Base-by-base conservation (phyloP, 2,888 invertebrate genomes). In the Drosophila trichaetosa region DNA sequence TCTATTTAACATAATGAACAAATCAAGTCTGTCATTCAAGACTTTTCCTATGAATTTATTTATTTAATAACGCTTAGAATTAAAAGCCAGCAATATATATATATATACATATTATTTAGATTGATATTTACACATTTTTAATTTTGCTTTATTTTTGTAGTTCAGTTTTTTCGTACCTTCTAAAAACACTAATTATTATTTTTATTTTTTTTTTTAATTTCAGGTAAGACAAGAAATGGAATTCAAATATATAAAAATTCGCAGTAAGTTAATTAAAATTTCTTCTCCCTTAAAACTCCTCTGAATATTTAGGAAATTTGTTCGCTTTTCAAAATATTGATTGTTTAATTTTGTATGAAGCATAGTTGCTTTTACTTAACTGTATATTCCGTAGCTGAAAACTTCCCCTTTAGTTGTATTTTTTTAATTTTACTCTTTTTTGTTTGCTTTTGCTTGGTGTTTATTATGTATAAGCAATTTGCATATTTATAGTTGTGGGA, bases 401-500 rank as follows among this genome's bases (percentile, higher is more conserved):
- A 52, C 57, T 36, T 49, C n/a, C 38, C 2, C 42, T 53, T 60
- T 49, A 54, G 51, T 27, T 63, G 54, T 56, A 56, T 21, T 29
- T 29, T 59, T 67, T 62, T 16, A 16, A 63, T 63, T 49, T 21
- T 48, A 18, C 8, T n/a, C 21, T 51, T 51, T 73, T 70, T 60
- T 70, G 65, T 73, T 65, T 62, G 62, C 58, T 56, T 60, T 51
- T 61, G 60, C 69, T 60, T 24, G 57, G 70, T 64, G 60, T 81
- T 73, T 74, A 82, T 80, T 83, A 81, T 83, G 84, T 82, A 83
- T 65, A 80, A 69, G 64, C 84, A 71, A 83, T 83, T 83, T 83
- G 75, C 84, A 83, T 83, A 79, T 83, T 83, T 83, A 83, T 73
- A 49, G 67, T 27, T 62, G 33, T 16, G 13, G n/a, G 64, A 24